These are phyloP conservation scores for Actias luna DNA, from an alignment of 2,888 invertebrate genomes.

Conservation along the genomic window DNA sequence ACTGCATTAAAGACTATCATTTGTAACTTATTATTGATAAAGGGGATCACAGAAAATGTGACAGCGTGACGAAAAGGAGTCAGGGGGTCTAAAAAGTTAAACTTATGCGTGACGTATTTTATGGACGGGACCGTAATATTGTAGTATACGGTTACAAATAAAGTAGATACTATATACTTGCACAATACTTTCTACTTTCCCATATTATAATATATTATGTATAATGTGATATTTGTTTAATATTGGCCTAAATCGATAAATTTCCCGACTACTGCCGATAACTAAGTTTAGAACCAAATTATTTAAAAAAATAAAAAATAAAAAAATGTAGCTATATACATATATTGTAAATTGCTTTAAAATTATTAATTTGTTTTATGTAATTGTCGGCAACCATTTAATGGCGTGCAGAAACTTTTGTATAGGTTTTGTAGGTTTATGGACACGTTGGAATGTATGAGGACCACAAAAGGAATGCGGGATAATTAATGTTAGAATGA, in stretches of 20 bases:
- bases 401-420: conserved; percentile 53
- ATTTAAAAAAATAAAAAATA: conserved; percentile 27
- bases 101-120: too few relatives aligned
- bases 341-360: conserved; percentile 55
- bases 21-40: too few relatives aligned
- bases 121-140: too few relatives aligned
- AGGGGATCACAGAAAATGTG: too few relatives aligned
- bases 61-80: too few relatives aligned
- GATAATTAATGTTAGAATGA: conserved; percentile 29
- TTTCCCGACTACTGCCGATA: neutral
- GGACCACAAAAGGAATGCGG: conserved; percentile 46
- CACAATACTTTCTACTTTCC: neutral
- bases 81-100: too few relatives aligned
- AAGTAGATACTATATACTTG: neutral
- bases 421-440: conserved; percentile 55
- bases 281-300: conserved; percentile 23
- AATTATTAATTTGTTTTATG: conserved; percentile 39
- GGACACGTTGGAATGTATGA: conserved; percentile 32
- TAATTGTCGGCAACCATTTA: conserved; percentile 50
- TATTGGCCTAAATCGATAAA: conserved; percentile 5
- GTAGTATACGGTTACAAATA: neutral
- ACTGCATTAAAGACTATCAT: too few relatives aligned
- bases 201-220: neutral
- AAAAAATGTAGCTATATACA: conserved; percentile 43
- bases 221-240: conserved; percentile 6